Evolutionary conservation across 1,140 invertebrate species (phyloP), one percentile per base, ranked within the genome.

Genomic region (Triops longicaudatus): DNA sequence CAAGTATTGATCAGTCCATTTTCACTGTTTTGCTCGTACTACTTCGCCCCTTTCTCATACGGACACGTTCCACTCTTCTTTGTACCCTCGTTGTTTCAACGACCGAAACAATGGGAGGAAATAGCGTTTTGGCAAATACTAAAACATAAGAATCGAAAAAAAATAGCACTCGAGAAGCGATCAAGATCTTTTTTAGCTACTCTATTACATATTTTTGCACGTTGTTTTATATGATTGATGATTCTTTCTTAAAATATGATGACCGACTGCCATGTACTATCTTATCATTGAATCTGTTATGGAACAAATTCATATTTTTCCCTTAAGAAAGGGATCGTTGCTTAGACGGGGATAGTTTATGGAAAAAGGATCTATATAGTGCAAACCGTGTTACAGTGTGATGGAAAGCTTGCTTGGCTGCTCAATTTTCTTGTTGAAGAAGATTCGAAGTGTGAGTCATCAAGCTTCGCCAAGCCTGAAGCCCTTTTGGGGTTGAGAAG

Each of bases 1-100:
- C 50, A 63, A 63, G 50, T 63, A 63, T 63, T 63, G 50, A 63
- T 63, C 50, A 63, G 50, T 63, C 50, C 50, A 63, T 22, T 63
- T 63, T 63, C 50, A 63, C 50, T 63, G 50, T 63, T 63, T 63
- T 63, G 50, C 50, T 63, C 50, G 50, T 22, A 63, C 50, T 63
- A 5, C 50, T 63, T 63, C 22, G 14, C 22, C 2, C 50, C 50
- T 63, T 63, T 63, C 50, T 63, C 50, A 10, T 63, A 63, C 50
- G 22, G 50, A 63, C 50, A 63, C 50, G 50, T 22, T 63, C 50
- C 50, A 22, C 22, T 63, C 50, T 63, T 63, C 22, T 63, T 63
- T 63, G 17, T 17, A 17, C 50, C 50, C 22, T 22, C 50, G 31
- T 37, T 7, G 31, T 37, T 37, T 22, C 14, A 63, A 63, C 50